Base-by-base conservation (phyloP, 2,888 invertebrate genomes). In the Lepidochrysops patricia region DNA sequence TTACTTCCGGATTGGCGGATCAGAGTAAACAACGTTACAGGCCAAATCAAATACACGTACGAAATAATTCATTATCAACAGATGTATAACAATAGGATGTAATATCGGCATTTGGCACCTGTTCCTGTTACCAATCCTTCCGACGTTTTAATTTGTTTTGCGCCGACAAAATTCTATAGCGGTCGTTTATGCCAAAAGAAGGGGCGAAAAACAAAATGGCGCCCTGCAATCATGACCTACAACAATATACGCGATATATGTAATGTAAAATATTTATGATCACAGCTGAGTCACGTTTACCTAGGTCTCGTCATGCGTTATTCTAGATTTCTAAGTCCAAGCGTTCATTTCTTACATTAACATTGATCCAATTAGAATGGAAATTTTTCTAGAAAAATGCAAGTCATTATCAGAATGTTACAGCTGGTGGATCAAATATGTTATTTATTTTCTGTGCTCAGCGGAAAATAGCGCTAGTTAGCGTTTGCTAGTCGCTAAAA, bases 201-300 rank as follows among this genome's bases (percentile, higher is more conserved):
- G 43, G 43, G 23, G 4, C 43, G 1, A 4, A 43, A 43, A 43
- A 43, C 43, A 43, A 43, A 9, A 43, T 43, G 23, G 43, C 9
- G 7, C 19, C 43, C 43, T n/a, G 43, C 43, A 43, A 43, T 56
- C 59, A 56, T 61, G 63, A 63, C 63, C 61, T 63, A 63, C 50
- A 34, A 58, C 60, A 61, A 59, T 54, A 52, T 19, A 34, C 27
- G 9, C 29, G 52, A 34, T 49, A 56, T 26, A 27, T 25, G 12
- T 13, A 15, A 43, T 34, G n/a, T 19, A 48, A 19, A 9, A 43
- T 43, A 15, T 43, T 43, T 43, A 19, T 43, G 15, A 43, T 15
- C 37, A 43, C 2, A 43, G 37, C 37, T 43, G 15, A 43, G 19
- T 43, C 37, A 43, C 19, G 15, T 19, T 43, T 15, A 15, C 37